Evolutionary conservation across 2,888 invertebrate species (phyloP).

Genomic region (Gortyna flavago): DNA sequence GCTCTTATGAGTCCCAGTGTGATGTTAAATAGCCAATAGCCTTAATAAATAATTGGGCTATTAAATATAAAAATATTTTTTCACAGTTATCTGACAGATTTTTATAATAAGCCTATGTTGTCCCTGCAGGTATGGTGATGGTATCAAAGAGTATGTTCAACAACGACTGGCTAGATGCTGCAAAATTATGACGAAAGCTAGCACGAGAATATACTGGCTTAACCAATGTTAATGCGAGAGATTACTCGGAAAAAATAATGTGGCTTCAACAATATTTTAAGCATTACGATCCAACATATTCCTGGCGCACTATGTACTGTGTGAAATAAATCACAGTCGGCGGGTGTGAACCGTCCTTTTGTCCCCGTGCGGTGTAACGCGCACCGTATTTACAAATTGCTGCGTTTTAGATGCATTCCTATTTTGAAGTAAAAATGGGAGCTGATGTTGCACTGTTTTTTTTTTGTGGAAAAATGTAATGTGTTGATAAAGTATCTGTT

Average conservation of each 20-base stretch:
- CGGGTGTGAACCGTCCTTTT: conserved; percentile 35
- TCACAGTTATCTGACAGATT: too few species aligned
- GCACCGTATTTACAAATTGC: conserved; percentile 34
- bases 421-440: conserved; percentile 13
- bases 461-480: neutral
- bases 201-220: neutral
- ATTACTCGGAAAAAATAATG: neutral
- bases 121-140: too few species aligned
- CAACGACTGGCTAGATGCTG: neutral
- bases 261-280: conserved; percentile 18
- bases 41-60: too few species aligned
- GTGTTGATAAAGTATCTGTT: neutral
- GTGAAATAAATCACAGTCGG: conserved; percentile 41
- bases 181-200: neutral
- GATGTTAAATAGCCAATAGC: too few species aligned
- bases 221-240: neutral
- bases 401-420: conserved; percentile 19
- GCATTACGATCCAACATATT: conserved; percentile 24
- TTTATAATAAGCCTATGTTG: too few species aligned
- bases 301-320: conserved; percentile 16
- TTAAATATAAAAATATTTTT: too few species aligned
- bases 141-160: neutral
- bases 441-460: neutral
- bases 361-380: conserved; percentile 25
- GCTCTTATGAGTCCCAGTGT: too few species aligned